Evolutionary conservation across 2,113 vertebrate genomes (phyloP).

Genomic region (cat (Felis catus)): F.catus_Fca126_mat1.0 CM031413.1:2989501-2990000

Average conservation of each 20-base stretch:
- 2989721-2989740: not conserved
- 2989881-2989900: not conserved
- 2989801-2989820: not conserved
- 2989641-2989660: not conserved
- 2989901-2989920: not conserved
- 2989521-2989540: not conserved
- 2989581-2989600: not conserved
- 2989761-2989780: not conserved
- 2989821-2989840: not conserved
- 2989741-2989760: not conserved
- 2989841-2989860: not conserved
- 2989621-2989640: not conserved
- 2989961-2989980: accelerated
- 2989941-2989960: not conserved
- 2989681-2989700: not conserved
- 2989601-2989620: not conserved
- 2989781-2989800: not conserved
- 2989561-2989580: not conserved
- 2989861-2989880: not conserved
- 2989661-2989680: not conserved
- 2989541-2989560: not conserved
- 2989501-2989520: too few relatives aligned
- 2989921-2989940: not conserved
- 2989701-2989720: not conserved
- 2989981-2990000: not conserved